Base-by-base conservation (phyloP, 1,140 invertebrate species). In the Euura lappo region DNA sequence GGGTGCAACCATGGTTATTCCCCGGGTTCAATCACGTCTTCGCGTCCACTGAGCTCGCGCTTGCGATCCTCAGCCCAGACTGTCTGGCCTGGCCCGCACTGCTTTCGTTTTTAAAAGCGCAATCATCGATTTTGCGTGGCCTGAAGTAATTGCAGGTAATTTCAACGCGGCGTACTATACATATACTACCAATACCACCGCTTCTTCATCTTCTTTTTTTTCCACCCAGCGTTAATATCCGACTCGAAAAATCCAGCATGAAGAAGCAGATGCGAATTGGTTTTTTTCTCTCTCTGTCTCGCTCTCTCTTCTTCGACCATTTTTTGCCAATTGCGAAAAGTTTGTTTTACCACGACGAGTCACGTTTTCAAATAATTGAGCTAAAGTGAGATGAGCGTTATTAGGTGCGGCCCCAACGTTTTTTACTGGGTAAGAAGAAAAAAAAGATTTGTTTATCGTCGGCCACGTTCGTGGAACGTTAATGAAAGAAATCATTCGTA, bases 71-170 rank as follows among this genome's bases (percentile, higher is more conserved):
- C 44, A 43, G 45, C 60, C 11, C 45, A 13, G 44, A 1, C 2
- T 69, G 46, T 69, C 45, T 68, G 28, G 44, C 43, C 44, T 45
- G 51, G 47, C 44, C 45, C 60, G 11, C 10, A 45, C 64, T 47
- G 45, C 45, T 74, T 74, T 77, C 67, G 68, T 77, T 65, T 72
- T 64, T 60, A 76, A 72, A 79, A 76, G 70, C 66, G 68, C 76
- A 75, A 79, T 79, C 79, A 77, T 80, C 79, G 79, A 81, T 81
- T 77, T 76, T 66, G 69, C 67, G 51, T 68, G 72, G 51, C 10
- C 51, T 60, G 80, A 28, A 28, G 28, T 81, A 81, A 81, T 81
- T 81, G 79, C 79, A 75, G 73, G 76, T 81, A 81, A 81, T 81
- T 79, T 79, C 80, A 79, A 74, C 78, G 76, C 72, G 78, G 70